Percentiles rank a stretch among this genome's conserved stretches.
phyloP scores from a whole-genome alignment of 2,888 invertebrate species.

The Synergus itoensis region DNA sequence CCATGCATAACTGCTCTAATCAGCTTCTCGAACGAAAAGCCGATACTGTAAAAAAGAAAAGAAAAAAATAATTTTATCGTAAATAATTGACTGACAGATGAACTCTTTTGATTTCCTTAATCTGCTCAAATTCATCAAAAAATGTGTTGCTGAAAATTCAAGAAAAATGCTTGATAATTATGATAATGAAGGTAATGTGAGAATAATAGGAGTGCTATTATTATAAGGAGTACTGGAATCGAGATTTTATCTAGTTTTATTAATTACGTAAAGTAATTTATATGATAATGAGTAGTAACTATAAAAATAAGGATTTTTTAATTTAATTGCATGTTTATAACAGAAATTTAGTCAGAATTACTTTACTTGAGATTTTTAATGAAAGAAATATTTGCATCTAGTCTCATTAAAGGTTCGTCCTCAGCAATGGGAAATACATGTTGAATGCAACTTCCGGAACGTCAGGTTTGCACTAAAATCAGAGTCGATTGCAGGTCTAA shows the following conservation, averaged over 20 bases:
- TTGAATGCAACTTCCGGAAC: neutral
- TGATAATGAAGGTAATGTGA: conserved; percentile 29
- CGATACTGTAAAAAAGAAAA: neutral
- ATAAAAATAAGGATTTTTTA: no score
- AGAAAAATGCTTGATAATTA: neutral
- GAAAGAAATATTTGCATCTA: neutral
- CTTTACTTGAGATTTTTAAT: no score
- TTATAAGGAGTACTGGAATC: neutral
- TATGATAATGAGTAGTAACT: neutral
- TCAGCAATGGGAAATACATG: neutral
- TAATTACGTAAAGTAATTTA: neutral
- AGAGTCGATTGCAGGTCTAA: conserved; percentile 2
- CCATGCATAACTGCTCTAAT: neutral
- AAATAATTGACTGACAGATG: conserved; percentile 20
- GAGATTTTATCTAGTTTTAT: neutral
- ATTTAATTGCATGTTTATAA: no score
- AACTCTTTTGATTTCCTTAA: conserved; percentile 14
- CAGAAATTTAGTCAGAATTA: no score
- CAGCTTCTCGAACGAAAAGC: conserved; percentile 1
- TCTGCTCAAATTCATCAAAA: neutral
- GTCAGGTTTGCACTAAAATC: conserved; percentile 20
- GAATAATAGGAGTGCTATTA: conserved; percentile 15
- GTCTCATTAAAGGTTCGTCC: conserved; percentile 28
- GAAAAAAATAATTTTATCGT: neutral
- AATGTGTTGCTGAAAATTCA: neutral